These are phyloP conservation scores for Apeira syringaria DNA, from an alignment of 2,888 invertebrate species.

Conservation along the genomic window DNA sequence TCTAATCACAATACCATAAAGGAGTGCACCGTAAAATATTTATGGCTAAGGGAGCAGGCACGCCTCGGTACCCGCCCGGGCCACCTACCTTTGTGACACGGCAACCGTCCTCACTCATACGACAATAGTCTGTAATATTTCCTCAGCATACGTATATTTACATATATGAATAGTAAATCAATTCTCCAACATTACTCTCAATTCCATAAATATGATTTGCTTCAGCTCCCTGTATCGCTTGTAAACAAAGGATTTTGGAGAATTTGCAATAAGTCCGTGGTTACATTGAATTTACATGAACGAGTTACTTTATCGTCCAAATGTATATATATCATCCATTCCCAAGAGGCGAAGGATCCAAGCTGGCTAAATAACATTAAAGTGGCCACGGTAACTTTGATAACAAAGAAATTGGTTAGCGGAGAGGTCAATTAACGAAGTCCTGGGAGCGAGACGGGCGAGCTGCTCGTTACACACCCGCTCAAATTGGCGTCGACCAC, in stretches of 20 bases:
- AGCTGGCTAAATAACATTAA: slow-evolving; percentile 6
- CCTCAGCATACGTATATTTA: background rate
- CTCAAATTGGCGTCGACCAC: slow-evolving; percentile 68
- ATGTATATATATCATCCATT: slow-evolving; percentile 21
- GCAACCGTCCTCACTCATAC: slow-evolving; percentile 6
- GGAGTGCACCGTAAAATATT: slow-evolving; percentile 74
- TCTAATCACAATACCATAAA: slow-evolving; percentile 72
- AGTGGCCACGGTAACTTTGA: slow-evolving; percentile 30
- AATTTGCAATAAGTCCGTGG: slow-evolving; percentile 5
- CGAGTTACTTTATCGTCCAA: slow-evolving; percentile 14
- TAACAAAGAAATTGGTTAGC: slow-evolving; percentile 55
- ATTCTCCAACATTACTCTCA: slow-evolving; percentile 1
- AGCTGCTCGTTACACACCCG: slow-evolving; percentile 66
- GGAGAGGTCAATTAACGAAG: slow-evolving; percentile 63
- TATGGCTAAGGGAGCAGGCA: slow-evolving; percentile 64
- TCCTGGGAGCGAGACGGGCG: slow-evolving; percentile 58
- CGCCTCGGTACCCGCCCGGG: slow-evolving; percentile 59
- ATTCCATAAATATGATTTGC: slow-evolving; percentile 10
- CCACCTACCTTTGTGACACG: slow-evolving; percentile 43
- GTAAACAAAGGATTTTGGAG: slow-evolving; percentile 18
- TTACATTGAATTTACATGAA: slow-evolving; percentile 14
- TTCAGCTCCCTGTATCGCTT: slow-evolving; percentile 4
- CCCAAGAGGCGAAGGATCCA: slow-evolving; percentile 1
- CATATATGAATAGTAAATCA: background rate
- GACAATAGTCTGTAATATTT: slow-evolving; percentile 18